A percentile compares a stretch with the other conserved stretches of the same genome.
Conservation (phyloP, 2,797 vertebrate genomes). For the Coregonus ussuriensis region DNA sequence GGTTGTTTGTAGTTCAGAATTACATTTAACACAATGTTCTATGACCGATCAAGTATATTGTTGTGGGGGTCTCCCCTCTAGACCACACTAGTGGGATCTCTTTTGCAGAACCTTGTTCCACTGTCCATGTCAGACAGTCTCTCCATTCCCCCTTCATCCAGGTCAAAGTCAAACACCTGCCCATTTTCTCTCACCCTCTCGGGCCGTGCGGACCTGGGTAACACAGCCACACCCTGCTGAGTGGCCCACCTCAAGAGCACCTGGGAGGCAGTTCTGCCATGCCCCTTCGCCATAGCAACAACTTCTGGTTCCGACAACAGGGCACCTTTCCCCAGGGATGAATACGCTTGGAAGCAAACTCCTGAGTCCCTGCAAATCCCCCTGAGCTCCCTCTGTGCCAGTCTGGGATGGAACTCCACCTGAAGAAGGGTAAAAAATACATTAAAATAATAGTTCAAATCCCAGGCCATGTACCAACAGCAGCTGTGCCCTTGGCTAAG, state of each 20-base stretch:
- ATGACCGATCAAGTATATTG: background rate
- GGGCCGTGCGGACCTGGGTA: constrained; percentile 59
- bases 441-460: background rate
- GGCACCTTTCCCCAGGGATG: constrained; percentile 61
- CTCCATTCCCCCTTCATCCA: constrained; percentile 43
- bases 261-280: constrained; percentile 50
- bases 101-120: constrained; percentile 52
- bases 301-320: constrained; percentile 50
- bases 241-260: constrained; percentile 58
- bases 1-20: background rate
- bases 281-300: background rate
- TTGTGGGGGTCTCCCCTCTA: constrained; percentile 20
- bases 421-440: constrained; percentile 36
- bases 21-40: background rate
- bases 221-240: constrained; percentile 57
- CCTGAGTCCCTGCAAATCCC: constrained; percentile 39
- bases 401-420: constrained; percentile 61
- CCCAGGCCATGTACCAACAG: too few species aligned
- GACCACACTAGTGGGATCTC: constrained; percentile 54
- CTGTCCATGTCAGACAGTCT: constrained; percentile 44
- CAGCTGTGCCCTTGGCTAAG: too few species aligned
- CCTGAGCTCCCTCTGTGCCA: constrained; percentile 53
- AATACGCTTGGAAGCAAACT: constrained; percentile 68
- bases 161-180: constrained; percentile 53
- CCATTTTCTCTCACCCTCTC: constrained; percentile 53